These are phyloP conservation scores for Trichopria drosophilae DNA, from an alignment of 2,888 invertebrate genomes.

Conservation along the genomic window DNA sequence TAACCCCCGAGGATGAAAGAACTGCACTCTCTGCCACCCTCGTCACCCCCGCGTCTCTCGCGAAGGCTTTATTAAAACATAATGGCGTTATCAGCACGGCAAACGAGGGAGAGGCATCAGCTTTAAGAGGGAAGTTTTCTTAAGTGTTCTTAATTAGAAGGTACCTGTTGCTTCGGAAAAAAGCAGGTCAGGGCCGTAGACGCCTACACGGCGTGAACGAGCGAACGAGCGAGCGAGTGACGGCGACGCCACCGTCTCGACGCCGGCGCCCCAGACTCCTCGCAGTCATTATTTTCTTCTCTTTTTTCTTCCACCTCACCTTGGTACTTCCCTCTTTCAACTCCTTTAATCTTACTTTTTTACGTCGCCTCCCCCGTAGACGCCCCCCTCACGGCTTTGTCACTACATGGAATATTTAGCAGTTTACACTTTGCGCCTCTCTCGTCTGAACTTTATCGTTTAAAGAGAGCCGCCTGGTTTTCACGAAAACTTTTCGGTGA, in stretches of 20 bases:
- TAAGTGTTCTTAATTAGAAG: constrained; percentile 60
- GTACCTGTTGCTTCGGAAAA: constrained; percentile 60
- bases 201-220: too few species aligned
- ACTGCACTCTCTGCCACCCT: background rate
- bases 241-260: constrained; percentile 37
- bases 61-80: constrained; percentile 57
- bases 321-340: constrained; percentile 30
- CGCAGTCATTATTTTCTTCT: constrained; percentile 59
- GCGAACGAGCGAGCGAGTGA: constrained; percentile 36
- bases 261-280: constrained; percentile 48
- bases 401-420: constrained; percentile 53
- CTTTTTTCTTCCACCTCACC: constrained; percentile 45
- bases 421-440: constrained; percentile 45
- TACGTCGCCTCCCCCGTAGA: too few species aligned
- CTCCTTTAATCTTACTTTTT: constrained; percentile 31
- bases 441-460: constrained; percentile 36
- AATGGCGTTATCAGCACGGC: constrained; percentile 54
- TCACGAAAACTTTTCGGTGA: too few species aligned
- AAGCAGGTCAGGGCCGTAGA: constrained; percentile 58
- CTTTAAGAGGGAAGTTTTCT: constrained; percentile 60
- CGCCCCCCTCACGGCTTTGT: constrained; percentile 36
- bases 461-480: constrained; percentile 41
- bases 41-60: constrained; percentile 29
- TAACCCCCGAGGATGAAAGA: constrained; percentile 1
- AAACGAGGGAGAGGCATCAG: constrained; percentile 52